Percentiles rank a stretch among this genome's conserved stretches.
Conservation (phyloP, 2,888 invertebrate species). For the Plagiodera versicolora region DNA sequence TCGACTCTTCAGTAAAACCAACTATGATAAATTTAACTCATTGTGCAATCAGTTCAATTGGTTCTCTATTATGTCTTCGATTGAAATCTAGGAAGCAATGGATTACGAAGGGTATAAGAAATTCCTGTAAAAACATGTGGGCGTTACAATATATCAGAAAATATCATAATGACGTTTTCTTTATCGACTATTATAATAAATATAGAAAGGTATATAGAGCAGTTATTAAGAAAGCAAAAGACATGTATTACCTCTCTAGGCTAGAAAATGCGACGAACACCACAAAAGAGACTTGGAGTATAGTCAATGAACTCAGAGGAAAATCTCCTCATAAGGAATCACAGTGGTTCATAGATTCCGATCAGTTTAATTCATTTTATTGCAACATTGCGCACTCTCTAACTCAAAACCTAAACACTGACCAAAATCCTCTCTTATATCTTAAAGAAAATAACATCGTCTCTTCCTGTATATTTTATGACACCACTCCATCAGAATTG, state of each 20-base stretch:
- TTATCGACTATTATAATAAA: not conserved
- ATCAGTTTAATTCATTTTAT: no score
- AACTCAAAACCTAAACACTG: constrained; percentile 7
- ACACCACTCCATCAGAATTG: constrained; percentile 1
- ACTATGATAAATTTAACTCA: constrained; percentile 7
- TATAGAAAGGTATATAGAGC: not conserved
- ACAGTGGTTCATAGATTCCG: not conserved
- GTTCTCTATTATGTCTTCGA: constrained; percentile 2
- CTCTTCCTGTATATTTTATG: constrained; percentile 8
- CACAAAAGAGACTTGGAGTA: constrained; percentile 2
- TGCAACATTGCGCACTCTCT: no score
- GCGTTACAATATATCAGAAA: not conserved
- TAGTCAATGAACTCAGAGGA: not conserved
- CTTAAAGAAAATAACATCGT: constrained; percentile 3
- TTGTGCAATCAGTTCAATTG: constrained; percentile 1
- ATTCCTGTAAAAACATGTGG: not conserved
- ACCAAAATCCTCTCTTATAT: constrained; percentile 5
- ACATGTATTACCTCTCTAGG: constrained; percentile 7
- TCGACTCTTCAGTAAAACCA: constrained; percentile 6
- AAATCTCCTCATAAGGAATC: constrained; percentile 6
- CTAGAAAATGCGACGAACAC: constrained; percentile 4
- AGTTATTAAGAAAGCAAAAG: constrained; percentile 1
- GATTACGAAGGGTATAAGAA: constrained; percentile 1
- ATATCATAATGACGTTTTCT: not conserved
- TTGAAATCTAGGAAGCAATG: not conserved